Conservation (phyloP, 2,113 vertebrate genomes). For the Daphoenositta chrysoptera region DNA sequence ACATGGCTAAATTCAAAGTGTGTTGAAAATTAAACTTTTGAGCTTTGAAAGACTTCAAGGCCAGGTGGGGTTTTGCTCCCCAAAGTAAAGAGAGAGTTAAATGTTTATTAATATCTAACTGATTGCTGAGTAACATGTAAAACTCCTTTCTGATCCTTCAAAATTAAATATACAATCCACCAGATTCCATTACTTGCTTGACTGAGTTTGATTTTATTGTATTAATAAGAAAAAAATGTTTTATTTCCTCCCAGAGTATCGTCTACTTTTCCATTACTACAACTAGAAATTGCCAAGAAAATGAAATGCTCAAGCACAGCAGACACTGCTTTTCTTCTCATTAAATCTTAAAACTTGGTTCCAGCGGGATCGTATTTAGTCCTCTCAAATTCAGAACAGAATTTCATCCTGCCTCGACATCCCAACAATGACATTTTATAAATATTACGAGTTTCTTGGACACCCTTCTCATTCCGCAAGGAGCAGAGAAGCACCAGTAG, state of each 20-base stretch:
- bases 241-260: not conserved
- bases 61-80: not conserved
- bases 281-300: not conserved
- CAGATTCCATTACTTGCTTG: not conserved
- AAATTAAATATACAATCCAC: not conserved
- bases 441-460: not conserved
- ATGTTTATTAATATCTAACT: not conserved
- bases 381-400: not conserved
- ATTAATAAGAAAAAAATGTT: not conserved
- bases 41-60: not conserved
- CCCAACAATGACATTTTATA: not conserved
- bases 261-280: slow-evolving; percentile 21
- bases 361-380: not conserved
- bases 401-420: not conserved
- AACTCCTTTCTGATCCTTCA: not conserved
- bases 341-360: not conserved
- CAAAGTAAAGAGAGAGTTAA: not conserved
- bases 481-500: not conserved
- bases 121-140: not conserved
- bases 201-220: not conserved
- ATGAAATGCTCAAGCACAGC: not conserved
- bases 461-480: not conserved
- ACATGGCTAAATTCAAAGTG: not conserved
- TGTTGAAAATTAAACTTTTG: not conserved
- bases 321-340: not conserved